Percentiles rank a stretch among this genome's conserved stretches.
These are phyloP conservation scores for Raillietiella orientalis DNA, from an alignment of 2,888 invertebrate species.

Conservation along the genomic window DNA sequence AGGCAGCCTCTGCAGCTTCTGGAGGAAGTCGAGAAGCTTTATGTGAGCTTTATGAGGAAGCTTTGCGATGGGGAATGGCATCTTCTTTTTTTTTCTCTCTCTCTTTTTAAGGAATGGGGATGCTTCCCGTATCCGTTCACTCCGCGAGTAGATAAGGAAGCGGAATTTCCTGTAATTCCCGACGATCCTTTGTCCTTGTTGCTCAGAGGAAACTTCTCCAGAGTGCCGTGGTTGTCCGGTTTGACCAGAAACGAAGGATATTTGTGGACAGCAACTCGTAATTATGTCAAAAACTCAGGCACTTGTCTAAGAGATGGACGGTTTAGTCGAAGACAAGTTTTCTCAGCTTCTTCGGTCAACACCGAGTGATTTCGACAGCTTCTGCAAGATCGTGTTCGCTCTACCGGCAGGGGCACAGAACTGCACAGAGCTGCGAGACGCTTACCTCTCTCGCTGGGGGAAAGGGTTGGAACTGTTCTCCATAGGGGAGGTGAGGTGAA, in stretches of 20 bases:
- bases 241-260: constrained; percentile 2
- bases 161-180: constrained; percentile 2
- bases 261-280: neutral
- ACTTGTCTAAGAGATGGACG: no score
- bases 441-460: no score
- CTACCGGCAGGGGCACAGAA: no score
- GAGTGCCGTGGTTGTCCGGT: constrained; percentile 1
- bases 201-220: constrained; percentile 1
- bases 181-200: constrained; percentile 1
- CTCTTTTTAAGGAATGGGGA: neutral
- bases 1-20: neutral
- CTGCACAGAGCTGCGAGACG: no score
- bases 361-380: no score
- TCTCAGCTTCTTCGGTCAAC: no score
- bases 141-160: constrained; percentile 1
- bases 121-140: neutral
- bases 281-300: neutral
- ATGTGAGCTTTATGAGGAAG: no score
- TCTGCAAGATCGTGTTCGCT: no score
- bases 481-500: no score
- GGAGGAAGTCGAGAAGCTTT: neutral
- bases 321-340: no score
- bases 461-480: no score
- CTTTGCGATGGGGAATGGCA: no score
- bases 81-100: constrained; percentile 1